A percentile compares a stretch with the other conserved stretches of the same genome.
Evolutionary conservation across 2,797 vertebrate genomes (phyloP).

Genomic region (Erpetoichthys calabaricus): DNA sequence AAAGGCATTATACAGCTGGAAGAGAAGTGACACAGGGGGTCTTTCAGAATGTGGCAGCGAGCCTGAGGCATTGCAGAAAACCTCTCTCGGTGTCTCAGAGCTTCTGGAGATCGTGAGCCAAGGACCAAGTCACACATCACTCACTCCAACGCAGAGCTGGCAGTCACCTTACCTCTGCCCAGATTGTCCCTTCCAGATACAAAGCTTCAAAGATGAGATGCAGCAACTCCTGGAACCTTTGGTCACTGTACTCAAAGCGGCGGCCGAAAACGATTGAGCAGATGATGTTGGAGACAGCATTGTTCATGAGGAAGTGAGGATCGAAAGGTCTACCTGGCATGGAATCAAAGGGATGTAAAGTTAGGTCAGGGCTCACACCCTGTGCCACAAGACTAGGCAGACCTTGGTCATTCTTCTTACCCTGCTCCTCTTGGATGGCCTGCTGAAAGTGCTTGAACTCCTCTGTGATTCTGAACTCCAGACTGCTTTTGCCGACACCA

Average conservation of each 20-base stretch:
- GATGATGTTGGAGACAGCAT: constrained; percentile 53
- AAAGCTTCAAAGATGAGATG: constrained; percentile 34
- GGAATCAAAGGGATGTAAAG: background rate
- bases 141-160: too few relatives aligned
- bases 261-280: constrained; percentile 49
- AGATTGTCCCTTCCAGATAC: constrained; percentile 46
- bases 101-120: too few relatives aligned
- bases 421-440: constrained; percentile 26
- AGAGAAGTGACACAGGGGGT: background rate
- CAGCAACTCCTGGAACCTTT: constrained; percentile 41
- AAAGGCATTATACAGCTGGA: constrained; percentile 56
- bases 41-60: too few relatives aligned
- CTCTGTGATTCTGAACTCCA: constrained; percentile 35
- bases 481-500: constrained; percentile 32
- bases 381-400: too few relatives aligned
- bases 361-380: too few relatives aligned
- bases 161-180: constrained; percentile 37
- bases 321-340: constrained; percentile 40
- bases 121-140: too few relatives aligned
- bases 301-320: constrained; percentile 39
- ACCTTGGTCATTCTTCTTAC: constrained; percentile 8
- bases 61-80: too few relatives aligned
- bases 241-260: constrained; percentile 44
- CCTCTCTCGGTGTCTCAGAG: too few relatives aligned
- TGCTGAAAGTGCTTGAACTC: constrained; percentile 34